A percentile compares a stretch with the other conserved stretches of the same genome.
Evolutionary conservation across 37 sponge, comb jelly and placozoan genomes (phyloP).

Genomic region (Amphimedon queenslandica): DNA sequence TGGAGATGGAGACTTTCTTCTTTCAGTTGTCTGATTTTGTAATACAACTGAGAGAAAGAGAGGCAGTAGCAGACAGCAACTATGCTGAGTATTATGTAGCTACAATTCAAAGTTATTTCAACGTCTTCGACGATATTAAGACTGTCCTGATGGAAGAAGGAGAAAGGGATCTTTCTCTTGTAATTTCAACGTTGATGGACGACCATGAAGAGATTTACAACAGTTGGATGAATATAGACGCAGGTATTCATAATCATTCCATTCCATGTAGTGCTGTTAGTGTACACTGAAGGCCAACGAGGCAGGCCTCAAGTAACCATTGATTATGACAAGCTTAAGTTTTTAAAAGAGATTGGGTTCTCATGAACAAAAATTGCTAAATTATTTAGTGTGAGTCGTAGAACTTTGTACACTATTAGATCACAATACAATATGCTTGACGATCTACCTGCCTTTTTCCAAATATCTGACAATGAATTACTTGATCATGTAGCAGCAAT

Average conservation of each 20-base stretch:
- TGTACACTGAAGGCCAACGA: not conserved
- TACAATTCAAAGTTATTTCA: not conserved
- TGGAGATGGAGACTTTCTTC: not conserved
- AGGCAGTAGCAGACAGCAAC: not conserved
- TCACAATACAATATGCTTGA: not conserved
- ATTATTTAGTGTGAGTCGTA: conserved; percentile 17
- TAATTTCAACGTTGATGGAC: not conserved
- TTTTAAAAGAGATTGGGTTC: conserved; percentile 22
- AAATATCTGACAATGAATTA: conserved; percentile 21
- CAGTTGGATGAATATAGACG: not conserved
- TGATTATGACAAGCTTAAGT: conserved; percentile 18
- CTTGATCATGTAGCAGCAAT: not conserved
- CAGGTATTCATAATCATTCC: not conserved
- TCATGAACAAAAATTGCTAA: conserved; percentile 39
- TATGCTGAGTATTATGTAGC: not conserved
- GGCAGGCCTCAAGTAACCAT: conserved; percentile 25
- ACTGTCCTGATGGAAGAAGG: not conserved
- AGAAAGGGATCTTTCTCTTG: not conserved
- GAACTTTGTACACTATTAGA: conserved; percentile 25
- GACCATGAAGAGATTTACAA: not conserved
- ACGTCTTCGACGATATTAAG: not conserved
- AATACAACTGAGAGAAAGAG: not conserved
- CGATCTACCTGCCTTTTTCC: conserved; percentile 1
- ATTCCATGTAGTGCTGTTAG: not conserved
- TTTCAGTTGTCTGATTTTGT: not conserved